Conservation (phyloP, 2,113 vertebrate species). For the Gnathonemus longibarbis region DNA sequence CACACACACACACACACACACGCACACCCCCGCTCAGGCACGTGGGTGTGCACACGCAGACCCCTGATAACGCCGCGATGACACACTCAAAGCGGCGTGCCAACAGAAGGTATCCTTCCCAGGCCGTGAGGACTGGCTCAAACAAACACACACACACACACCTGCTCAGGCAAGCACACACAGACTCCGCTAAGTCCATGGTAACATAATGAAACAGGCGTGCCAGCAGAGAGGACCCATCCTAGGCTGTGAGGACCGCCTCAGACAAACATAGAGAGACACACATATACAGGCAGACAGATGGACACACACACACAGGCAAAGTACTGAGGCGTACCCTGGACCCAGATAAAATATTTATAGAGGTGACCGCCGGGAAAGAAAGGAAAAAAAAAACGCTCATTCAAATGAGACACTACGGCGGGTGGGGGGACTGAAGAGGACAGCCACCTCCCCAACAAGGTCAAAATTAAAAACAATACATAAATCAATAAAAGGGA, state of each 20-base stretch:
- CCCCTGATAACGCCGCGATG: not conserved
- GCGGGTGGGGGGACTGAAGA: not conserved
- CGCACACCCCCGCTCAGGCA: not conserved
- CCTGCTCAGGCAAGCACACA: not conserved
- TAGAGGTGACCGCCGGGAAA: slow-evolving; percentile 17
- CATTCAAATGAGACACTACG: slow-evolving; percentile 20
- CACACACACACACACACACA: not conserved
- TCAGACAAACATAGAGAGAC: not conserved
- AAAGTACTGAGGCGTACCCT: not conserved
- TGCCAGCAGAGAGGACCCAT: not conserved
- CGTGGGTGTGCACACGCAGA: not conserved
- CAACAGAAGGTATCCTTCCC: not conserved
- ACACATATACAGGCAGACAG: not conserved
- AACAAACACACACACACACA: not conserved
- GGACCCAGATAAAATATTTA: slow-evolving; percentile 25
- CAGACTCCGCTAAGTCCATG: not conserved
- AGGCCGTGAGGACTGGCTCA: not conserved
- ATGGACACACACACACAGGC: not conserved
- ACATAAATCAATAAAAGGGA: slow-evolving; percentile 54
- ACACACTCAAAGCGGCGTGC: not conserved
- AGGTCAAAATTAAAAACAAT: slow-evolving; percentile 52
- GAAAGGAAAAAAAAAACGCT: not conserved
- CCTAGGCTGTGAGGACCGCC: not conserved
- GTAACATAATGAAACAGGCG: not conserved
- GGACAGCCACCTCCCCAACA: slow-evolving; percentile 31